These are phyloP conservation scores for Parauchenoglanis punctatus DNA, from an alignment of 2,797 vertebrate genomes.

Conservation along the genomic window DNA sequence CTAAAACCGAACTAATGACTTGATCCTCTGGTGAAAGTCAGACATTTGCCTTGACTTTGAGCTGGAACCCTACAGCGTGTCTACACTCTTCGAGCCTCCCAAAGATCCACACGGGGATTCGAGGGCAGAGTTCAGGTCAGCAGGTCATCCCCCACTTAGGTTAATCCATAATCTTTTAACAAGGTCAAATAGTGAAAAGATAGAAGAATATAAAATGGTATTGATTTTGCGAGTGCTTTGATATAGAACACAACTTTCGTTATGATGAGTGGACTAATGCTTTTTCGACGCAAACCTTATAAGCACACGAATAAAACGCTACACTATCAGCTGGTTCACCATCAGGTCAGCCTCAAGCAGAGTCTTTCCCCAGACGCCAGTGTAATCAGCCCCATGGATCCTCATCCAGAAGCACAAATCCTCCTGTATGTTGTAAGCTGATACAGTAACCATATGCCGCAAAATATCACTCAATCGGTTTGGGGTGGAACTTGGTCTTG, in stretches of 20 bases:
- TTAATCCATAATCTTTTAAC: slow-evolving; percentile 13
- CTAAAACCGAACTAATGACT: neutral
- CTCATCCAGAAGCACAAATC: slow-evolving; percentile 51
- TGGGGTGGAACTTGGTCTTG: slow-evolving; percentile 53
- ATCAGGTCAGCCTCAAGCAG: slow-evolving; percentile 31
- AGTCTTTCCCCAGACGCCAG: slow-evolving; percentile 47
- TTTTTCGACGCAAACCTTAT: neutral
- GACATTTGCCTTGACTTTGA: slow-evolving; percentile 14
- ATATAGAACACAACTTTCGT: too few relatives aligned
- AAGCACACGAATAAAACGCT: neutral
- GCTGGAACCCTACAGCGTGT: neutral
- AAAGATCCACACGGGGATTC: slow-evolving; percentile 17
- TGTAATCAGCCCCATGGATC: slow-evolving; percentile 51
- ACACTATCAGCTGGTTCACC: slow-evolving; percentile 14
- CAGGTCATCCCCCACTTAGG: neutral
- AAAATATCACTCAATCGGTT: slow-evolving; percentile 57
- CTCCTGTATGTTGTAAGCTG: slow-evolving; percentile 57
- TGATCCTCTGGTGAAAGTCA: neutral
- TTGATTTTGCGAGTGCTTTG: too few relatives aligned
- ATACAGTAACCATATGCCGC: slow-evolving; percentile 61
- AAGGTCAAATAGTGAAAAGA: neutral
- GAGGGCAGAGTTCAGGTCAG: slow-evolving; percentile 24
- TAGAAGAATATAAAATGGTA: neutral
- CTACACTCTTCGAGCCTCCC: slow-evolving; percentile 12
- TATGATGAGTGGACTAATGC: neutral